Evolutionary conservation across 2,888 invertebrate species (phyloP), one percentile per base, ranked within the genome.

Genomic region (Heteromyza rotundicornis): DNA sequence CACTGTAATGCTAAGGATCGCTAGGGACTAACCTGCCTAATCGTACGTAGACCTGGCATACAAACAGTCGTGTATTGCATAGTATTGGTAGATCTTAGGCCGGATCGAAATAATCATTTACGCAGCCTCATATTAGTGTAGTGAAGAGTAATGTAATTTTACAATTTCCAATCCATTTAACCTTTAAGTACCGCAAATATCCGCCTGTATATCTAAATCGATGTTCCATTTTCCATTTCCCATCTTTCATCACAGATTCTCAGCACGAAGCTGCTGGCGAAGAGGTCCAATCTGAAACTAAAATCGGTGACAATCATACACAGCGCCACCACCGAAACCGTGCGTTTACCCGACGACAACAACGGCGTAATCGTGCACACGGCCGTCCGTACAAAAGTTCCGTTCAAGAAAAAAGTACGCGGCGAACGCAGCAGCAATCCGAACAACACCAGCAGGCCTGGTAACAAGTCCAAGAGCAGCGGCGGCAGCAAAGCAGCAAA

Each of bases 251-350:
- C 78, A 24, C 84, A 94, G 94, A 87, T 92, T 76, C 86, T 90
- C 78, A 92, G 92, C 85, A 92, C 91, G 72, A 90, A 90, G 75
- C 86, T 92, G 76, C 86, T 94, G 76, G 92, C 93, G 76, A 94
- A 94, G 75, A 87, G 89, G 68, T 88, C 89, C 67, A 90, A 91
- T 83, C 87, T 90, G 82, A 93, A 94, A 84, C 86, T 92, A 75
- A 93, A 94, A 84, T 91, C 92, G 19, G 90, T 94, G 71, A 94
- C 94, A 73, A 94, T 94, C 81, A 92, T 94, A 78, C 94, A 94
- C 87, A 93, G 92, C 80, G 92, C 94, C 71, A 92, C 94, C 62
- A 93, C 94, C 64, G 94, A 94, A 85, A 93, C 94, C 67, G 94
- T 94, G 67, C 89, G 94, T 23, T 85, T 94, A 70, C 92, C 93